phyloP scores from a whole-genome alignment of 2,797 vertebrate genomes.

The Columba guinea region DNA sequence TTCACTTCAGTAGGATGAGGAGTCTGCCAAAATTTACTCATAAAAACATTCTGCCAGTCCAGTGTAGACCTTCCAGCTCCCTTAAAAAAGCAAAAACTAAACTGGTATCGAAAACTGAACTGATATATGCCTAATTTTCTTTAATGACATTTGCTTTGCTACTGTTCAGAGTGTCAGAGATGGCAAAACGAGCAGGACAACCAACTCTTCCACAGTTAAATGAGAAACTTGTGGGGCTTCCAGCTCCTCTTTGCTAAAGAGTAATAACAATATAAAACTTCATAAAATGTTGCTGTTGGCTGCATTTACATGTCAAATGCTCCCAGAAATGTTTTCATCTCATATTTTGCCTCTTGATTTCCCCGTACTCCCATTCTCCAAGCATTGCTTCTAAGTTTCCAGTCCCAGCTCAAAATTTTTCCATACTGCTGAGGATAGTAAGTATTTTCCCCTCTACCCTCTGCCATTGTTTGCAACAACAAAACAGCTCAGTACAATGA shows the following conservation, averaged over 20 bases:
- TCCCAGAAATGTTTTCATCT: slow-evolving; percentile 22
- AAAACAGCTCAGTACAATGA: slow-evolving; percentile 28
- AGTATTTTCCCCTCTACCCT: not conserved
- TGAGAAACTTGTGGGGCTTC: not conserved
- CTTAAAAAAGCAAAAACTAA: not conserved
- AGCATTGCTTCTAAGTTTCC: slow-evolving; percentile 31
- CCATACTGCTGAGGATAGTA: not conserved
- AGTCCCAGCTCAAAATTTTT: not conserved
- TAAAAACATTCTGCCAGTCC: not conserved
- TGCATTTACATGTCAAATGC: not conserved
- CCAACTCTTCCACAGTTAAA: not conserved
- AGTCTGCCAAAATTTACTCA: not conserved
- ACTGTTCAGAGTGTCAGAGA: not conserved
- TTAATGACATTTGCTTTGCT: not conserved
- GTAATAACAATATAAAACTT: not conserved
- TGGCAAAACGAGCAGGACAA: not conserved
- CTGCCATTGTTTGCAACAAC: slow-evolving; percentile 15
- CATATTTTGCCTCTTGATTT: slow-evolving; percentile 39
- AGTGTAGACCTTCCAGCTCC: not conserved
- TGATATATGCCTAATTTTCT: not conserved
- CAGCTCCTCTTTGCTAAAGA: not conserved
- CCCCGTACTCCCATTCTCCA: not conserved
- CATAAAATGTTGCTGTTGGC: slow-evolving; percentile 23
- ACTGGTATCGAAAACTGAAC: not conserved
- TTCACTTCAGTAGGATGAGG: not conserved